A percentile compares a stretch with the other conserved stretches of the same genome.
Conservation (phyloP, 2,797 vertebrate genomes). For the Melanotaenia parkinsoni region DNA sequence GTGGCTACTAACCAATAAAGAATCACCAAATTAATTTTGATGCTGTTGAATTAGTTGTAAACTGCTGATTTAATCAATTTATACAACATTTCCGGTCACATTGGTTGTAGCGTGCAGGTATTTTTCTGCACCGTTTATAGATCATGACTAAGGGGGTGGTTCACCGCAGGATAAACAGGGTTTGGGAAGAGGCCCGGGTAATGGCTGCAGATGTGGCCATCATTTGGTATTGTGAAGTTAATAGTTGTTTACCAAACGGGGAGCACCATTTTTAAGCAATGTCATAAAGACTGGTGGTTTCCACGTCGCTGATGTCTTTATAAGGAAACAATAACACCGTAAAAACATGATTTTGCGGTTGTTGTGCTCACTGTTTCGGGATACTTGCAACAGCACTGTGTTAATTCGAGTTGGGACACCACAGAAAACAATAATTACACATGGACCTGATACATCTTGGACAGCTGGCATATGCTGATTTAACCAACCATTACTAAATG, state of each 20-base stretch:
- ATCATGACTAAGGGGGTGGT: slow-evolving; percentile 64
- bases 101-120: slow-evolving; percentile 34
- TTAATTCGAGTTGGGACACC: slow-evolving; percentile 34
- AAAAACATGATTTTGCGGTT: slow-evolving; percentile 76
- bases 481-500: slow-evolving; percentile 13
- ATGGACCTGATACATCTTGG: slow-evolving; percentile 10
- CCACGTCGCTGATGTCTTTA: slow-evolving; percentile 66
- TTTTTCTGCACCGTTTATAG: slow-evolving; percentile 68
- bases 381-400: slow-evolving; percentile 40
- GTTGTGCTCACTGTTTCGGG: slow-evolving; percentile 52
- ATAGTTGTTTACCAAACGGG: slow-evolving; percentile 76
- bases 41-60: slow-evolving; percentile 22
- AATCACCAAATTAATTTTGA: slow-evolving; percentile 13
- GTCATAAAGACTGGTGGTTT: slow-evolving; percentile 71
- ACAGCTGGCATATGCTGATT: slow-evolving; percentile 17
- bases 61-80: slow-evolving; percentile 46
- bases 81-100: slow-evolving; percentile 36
- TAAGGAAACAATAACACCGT: slow-evolving; percentile 76
- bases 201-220: slow-evolving; percentile 56
- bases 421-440: slow-evolving; percentile 68
- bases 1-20: neutral
- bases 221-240: slow-evolving; percentile 71
- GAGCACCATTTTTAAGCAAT: slow-evolving; percentile 57
- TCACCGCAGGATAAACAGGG: slow-evolving; percentile 67
- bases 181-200: slow-evolving; percentile 53